phyloP scores from a whole-genome alignment of 2,888 invertebrate genomes.

The Axea sp. region DNA sequence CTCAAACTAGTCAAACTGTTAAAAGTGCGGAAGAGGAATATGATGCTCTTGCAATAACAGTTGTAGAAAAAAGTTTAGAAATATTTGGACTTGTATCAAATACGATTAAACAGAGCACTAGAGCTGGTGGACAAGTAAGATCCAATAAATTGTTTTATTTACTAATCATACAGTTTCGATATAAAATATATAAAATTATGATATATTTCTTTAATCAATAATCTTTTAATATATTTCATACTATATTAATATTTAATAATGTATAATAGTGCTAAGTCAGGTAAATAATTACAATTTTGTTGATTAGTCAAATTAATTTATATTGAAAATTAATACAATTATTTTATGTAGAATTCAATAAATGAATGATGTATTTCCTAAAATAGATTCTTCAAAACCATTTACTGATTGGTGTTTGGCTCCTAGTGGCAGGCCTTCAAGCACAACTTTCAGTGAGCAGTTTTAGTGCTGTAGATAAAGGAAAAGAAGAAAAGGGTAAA shows the following conservation, averaged over 20 bases:
- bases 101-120: constrained; percentile 90
- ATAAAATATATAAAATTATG: too few relatives aligned
- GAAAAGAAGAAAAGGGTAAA: constrained; percentile 82
- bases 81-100: constrained; percentile 90
- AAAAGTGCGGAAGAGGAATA: constrained; percentile 85
- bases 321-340: too few relatives aligned
- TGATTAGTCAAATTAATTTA: too few relatives aligned
- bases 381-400: constrained; percentile 92
- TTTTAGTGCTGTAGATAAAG: constrained; percentile 76
- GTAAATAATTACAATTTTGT: too few relatives aligned
- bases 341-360: too few relatives aligned
- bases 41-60: constrained; percentile 88
- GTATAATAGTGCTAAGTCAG: too few relatives aligned
- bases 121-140: constrained; percentile 92
- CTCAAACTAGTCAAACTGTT: constrained; percentile 69
- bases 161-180: too few relatives aligned
- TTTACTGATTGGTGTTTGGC: constrained; percentile 92
- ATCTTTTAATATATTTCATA: neutral
- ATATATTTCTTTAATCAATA: neutral
- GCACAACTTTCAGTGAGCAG: constrained; percentile 87
- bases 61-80: constrained; percentile 93
- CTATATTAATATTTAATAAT: too few relatives aligned
- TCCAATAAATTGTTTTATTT: constrained; percentile 9
- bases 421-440: constrained; percentile 92
- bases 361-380: neutral